phyloP scores from a whole-genome alignment of 2,888 invertebrate genomes.

The Rhamphomyia laevipes region DNA sequence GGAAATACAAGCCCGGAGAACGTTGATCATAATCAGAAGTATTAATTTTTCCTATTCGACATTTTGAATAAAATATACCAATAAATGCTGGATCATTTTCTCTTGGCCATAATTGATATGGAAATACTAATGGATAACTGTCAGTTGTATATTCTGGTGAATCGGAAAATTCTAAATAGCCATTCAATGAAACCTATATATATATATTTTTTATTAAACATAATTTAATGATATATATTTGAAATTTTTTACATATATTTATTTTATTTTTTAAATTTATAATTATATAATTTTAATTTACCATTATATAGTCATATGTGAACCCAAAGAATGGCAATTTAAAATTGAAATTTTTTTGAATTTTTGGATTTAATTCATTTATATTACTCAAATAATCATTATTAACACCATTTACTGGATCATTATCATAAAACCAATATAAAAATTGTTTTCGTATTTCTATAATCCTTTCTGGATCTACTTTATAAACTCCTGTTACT shows the following conservation, averaged over 20 bases:
- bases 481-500: too few relatives aligned
- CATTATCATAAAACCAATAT: slow-evolving; percentile 69
- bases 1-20: slow-evolving; percentile 64
- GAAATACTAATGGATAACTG: slow-evolving; percentile 55
- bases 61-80: slow-evolving; percentile 77
- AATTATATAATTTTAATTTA: too few relatives aligned
- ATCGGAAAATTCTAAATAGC: slow-evolving; percentile 72
- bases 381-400: slow-evolving; percentile 72
- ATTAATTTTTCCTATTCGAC: slow-evolving; percentile 56
- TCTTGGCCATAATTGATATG: slow-evolving; percentile 67
- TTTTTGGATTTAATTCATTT: slow-evolving; percentile 64
- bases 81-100: slow-evolving; percentile 79
- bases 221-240: neutral
- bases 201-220: neutral
- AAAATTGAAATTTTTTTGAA: slow-evolving; percentile 78
- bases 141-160: slow-evolving; percentile 64
- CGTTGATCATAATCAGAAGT: slow-evolving; percentile 57
- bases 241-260: too few relatives aligned
- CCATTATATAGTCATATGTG: slow-evolving; percentile 76
- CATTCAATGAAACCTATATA: slow-evolving; percentile 56
- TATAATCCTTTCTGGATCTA: neutral
- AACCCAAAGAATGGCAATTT: slow-evolving; percentile 82
- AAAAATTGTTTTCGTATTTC: slow-evolving; percentile 57
- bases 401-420: slow-evolving; percentile 42
- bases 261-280: too few relatives aligned